Evolutionary conservation across 2,113 vertebrate species (phyloP).

Genomic region (Danio rerio): DNA sequence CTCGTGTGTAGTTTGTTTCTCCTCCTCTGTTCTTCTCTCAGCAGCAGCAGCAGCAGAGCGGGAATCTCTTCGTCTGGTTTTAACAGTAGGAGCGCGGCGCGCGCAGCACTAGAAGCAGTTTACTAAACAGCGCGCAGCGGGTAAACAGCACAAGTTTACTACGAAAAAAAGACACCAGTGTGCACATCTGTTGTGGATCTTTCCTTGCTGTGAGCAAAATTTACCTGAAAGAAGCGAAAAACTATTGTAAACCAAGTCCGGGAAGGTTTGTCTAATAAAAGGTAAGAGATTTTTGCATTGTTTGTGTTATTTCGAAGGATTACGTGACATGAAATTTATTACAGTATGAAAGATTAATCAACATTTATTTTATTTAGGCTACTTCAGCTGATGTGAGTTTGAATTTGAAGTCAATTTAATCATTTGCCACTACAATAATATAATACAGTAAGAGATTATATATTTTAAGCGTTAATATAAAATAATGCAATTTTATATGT

Average conservation of each 20-base stretch:
- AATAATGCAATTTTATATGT: background rate
- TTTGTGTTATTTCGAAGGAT: background rate
- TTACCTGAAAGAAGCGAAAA: background rate
- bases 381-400: background rate
- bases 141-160: slow-evolving; percentile 11
- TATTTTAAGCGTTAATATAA: background rate
- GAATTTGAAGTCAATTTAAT: background rate
- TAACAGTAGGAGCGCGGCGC: background rate
- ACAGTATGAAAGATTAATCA: background rate
- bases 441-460: no score
- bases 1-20: background rate
- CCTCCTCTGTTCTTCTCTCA: slow-evolving; percentile 9
- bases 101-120: background rate
- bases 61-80: slow-evolving; percentile 8
- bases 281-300: background rate
- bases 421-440: background rate
- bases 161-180: background rate
- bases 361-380: no score
- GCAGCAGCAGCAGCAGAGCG: background rate
- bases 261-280: background rate
- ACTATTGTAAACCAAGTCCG: background rate
- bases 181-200: background rate
- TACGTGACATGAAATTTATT: background rate
- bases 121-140: background rate
- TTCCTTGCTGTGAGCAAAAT: background rate